Evolutionary conservation across 2,888 invertebrate species (phyloP), one percentile per base, ranked within the genome.

Genomic region (Caenorhabditis sp.): DNA sequence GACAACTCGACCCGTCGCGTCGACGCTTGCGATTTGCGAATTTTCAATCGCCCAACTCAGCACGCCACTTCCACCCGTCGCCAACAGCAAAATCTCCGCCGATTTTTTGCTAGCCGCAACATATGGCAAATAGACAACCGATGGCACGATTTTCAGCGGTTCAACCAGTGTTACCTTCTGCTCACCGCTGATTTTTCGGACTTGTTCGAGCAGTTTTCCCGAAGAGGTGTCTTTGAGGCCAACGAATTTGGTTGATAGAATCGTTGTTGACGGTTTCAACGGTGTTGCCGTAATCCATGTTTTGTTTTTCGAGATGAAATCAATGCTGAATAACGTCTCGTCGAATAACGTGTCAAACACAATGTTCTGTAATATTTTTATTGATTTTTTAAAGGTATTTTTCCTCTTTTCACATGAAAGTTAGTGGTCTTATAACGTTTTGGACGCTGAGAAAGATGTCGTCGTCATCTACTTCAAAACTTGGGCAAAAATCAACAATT

Each of bases 241-340:
- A 14, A 67, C 69, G 43, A 82, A 83, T 49, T 69, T 66, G 1
- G 81, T 80, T 21, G 61, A 67, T 17, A 84, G 62, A 6, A 68
- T 61, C 10, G 78, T 76, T 10, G 72, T 77, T 0, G 83, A 78
- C 1, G 75, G 60, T 43, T 70, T 76, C 26, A 64, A 64, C 10
- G 84, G 79, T 2, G 66, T 73, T 4, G 84, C 84, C 2, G 76
- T 64, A 62, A 84, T 79, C 69, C 80, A 81, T n/a, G 81, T 81
- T 21, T 75, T 73, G 59, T 85, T 85, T 10, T 60, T 36, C 10
- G 84, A 79, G 12, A 62, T 61, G 21, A 68, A 62, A 24, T 76
- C 61, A 12, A 84, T 66, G 12, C 66, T 58, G 36, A 85, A 74
- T 27, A 77, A 53, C 1, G 77, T 65, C 6, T 66, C 55, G 21